These are phyloP conservation scores for Xylocopa sonorina DNA, from an alignment of 1,140 invertebrate species.

Conservation along the genomic window DNA sequence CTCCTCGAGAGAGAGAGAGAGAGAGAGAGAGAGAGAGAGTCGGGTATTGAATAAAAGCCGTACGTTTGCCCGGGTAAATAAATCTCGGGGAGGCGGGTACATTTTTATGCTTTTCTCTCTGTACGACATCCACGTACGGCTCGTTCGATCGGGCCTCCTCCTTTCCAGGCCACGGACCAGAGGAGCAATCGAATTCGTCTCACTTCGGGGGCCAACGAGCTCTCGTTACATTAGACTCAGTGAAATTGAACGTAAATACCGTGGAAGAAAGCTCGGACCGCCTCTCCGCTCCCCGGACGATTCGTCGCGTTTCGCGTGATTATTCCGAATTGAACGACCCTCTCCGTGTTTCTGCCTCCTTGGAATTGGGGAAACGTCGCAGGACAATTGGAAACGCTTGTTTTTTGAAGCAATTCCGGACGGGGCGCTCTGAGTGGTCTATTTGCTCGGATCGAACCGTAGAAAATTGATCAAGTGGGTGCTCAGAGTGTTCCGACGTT, in stretches of 20 bases:
- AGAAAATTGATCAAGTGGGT: too few relatives aligned
- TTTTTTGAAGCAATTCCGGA: background rate
- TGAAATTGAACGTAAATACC: slow-evolving; percentile 56
- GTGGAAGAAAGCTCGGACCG: background rate
- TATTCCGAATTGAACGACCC: slow-evolving; percentile 30
- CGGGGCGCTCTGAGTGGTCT: too few relatives aligned
- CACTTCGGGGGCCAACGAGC: slow-evolving; percentile 53
- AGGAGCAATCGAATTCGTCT: slow-evolving; percentile 54
- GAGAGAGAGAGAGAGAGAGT: too few relatives aligned
- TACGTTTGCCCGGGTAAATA: slow-evolving; percentile 47
- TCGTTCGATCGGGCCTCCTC: slow-evolving; percentile 24
- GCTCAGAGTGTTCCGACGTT: too few relatives aligned
- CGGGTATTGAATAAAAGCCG: slow-evolving; percentile 43
- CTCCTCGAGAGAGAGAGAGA: too few relatives aligned
- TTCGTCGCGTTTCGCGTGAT: slow-evolving; percentile 18
- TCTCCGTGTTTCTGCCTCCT: background rate
- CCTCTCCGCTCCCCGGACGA: background rate
- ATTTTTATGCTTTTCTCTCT: slow-evolving; percentile 49
- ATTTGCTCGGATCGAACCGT: too few relatives aligned
- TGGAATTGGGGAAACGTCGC: background rate
- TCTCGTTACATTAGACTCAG: slow-evolving; percentile 46
- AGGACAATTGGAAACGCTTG: background rate
- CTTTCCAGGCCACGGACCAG: background rate
- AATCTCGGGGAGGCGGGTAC: slow-evolving; percentile 36
- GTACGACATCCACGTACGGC: slow-evolving; percentile 52